These are phyloP conservation scores for Rutilus rutilus DNA, from an alignment of 2,113 vertebrate genomes.

Conservation along the genomic window DNA sequence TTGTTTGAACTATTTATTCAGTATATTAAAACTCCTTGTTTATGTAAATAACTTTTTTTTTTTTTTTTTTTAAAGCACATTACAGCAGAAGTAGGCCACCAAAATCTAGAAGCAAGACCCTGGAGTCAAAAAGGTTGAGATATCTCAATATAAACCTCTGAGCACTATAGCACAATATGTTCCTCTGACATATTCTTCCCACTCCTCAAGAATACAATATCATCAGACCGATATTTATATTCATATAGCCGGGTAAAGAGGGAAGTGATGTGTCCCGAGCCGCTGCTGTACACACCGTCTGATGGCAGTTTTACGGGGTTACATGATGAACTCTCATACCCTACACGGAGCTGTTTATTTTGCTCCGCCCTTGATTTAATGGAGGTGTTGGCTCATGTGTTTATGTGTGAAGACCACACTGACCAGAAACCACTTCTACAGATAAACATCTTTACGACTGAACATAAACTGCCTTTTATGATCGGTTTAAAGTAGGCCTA, in stretches of 20 bases:
- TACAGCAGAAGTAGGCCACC: background rate
- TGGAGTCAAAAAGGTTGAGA: background rate
- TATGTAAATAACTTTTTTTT: no score
- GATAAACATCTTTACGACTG: background rate
- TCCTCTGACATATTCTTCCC: background rate
- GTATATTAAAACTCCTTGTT: no score
- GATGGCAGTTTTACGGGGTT: background rate
- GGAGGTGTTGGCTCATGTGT: slow-evolving; percentile 40
- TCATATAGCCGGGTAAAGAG: background rate
- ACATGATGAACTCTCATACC: background rate
- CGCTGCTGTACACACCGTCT: background rate
- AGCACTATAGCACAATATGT: background rate
- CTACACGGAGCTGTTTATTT: slow-evolving; percentile 38
- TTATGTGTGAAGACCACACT: slow-evolving; percentile 35
- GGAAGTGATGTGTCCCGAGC: background rate
- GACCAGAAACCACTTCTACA: slow-evolving; percentile 1
- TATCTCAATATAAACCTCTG: background rate
- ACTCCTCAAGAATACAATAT: background rate
- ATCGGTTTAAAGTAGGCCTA: slow-evolving; percentile 37
- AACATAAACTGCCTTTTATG: slow-evolving; percentile 1
- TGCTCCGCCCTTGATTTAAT: slow-evolving; percentile 49
- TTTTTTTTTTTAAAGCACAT: no score
- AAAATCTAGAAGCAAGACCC: no score
- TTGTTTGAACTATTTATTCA: background rate
- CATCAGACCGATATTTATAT: background rate